phyloP scores from a whole-genome alignment of 2,113 vertebrate genomes.

The Nicator chloris region DNA sequence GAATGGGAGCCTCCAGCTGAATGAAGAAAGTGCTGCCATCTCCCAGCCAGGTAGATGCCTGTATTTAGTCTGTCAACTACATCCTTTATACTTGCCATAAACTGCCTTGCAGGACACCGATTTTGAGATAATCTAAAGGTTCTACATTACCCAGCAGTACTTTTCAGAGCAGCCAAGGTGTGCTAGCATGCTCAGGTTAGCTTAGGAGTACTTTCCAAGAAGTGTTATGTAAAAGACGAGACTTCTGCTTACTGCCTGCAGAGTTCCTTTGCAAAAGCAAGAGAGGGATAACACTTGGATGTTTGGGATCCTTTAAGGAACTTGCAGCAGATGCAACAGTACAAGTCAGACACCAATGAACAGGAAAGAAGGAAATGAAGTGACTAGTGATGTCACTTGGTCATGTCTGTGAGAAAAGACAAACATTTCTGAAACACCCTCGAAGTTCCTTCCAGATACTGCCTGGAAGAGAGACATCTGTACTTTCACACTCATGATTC shows the following conservation, averaged over 20 bases:
- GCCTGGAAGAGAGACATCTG: not conserved
- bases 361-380: not conserved
- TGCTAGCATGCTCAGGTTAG: not conserved
- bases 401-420: not conserved
- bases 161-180: not conserved
- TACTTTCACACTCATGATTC: not conserved
- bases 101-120: not conserved
- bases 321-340: not conserved
- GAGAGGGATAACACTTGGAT: not conserved
- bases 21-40: rapidly evolving
- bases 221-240: not conserved
- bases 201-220: not conserved
- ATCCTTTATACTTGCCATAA: not conserved
- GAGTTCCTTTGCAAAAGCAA: not conserved
- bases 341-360: not conserved
- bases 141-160: not conserved
- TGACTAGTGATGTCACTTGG: not conserved
- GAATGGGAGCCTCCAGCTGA: rapidly evolving
- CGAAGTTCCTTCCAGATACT: not conserved
- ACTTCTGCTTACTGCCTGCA: not conserved
- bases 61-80: not conserved
- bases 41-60: not conserved
- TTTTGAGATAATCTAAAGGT: not conserved
- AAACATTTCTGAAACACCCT: not conserved
- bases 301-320: not conserved